phyloP scores from a whole-genome alignment of 1,140 invertebrate species.

The Lasioglossum albipes region DNA sequence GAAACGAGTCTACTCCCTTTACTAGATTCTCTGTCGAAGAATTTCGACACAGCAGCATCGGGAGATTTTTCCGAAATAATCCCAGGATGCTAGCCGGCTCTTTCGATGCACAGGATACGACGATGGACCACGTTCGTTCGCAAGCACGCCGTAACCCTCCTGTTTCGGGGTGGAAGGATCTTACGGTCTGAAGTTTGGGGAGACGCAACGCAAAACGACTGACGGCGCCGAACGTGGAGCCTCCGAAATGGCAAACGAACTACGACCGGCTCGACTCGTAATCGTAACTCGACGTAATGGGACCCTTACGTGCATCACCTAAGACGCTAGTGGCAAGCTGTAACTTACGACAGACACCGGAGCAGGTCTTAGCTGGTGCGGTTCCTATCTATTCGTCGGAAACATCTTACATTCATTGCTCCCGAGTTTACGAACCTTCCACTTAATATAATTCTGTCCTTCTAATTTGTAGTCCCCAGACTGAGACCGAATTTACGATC shows the following conservation, averaged over 20 bases:
- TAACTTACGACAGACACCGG: constrained; percentile 42
- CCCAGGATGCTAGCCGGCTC: too few relatives aligned
- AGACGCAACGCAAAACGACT: not conserved
- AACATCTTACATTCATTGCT: constrained; percentile 40
- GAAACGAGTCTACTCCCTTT: too few relatives aligned
- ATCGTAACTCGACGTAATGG: constrained; percentile 49
- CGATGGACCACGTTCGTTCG: not conserved
- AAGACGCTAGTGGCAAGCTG: constrained; percentile 11
- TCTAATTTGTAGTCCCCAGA: constrained; percentile 34
- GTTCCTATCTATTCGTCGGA: constrained; percentile 30
- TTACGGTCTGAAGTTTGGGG: not conserved
- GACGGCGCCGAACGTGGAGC: constrained; percentile 8
- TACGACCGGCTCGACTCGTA: constrained; percentile 45
- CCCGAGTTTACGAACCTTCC: constrained; percentile 40
- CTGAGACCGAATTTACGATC: constrained; percentile 17
- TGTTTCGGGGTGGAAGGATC: not conserved
- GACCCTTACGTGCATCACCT: constrained; percentile 19
- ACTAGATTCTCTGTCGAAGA: too few relatives aligned
- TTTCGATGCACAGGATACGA: not conserved
- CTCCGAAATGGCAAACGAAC: constrained; percentile 38
- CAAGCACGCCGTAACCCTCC: not conserved
- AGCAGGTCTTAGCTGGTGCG: constrained; percentile 34
- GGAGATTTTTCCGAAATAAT: too few relatives aligned
- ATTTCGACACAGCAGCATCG: too few relatives aligned
- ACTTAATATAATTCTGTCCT: constrained; percentile 20